Base-by-base conservation (phyloP, 2,888 invertebrate genomes). In the Parnassius mnemosyne region DNA sequence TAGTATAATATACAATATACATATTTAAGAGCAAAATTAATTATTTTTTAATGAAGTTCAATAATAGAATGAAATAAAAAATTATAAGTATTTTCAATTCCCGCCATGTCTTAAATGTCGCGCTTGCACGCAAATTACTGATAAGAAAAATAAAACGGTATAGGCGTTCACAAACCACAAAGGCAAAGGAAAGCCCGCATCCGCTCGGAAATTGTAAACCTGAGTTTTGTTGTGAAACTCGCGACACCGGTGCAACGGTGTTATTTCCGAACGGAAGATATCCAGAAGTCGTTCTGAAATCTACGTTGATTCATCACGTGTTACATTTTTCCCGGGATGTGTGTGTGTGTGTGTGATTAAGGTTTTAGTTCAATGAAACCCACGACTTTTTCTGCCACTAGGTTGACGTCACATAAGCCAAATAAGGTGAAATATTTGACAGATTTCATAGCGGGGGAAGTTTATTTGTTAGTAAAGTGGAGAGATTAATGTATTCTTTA, bases 261-360 rank as follows among this genome's bases (percentile, higher is more conserved):
- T 52, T 42, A 74, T 80, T 83, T 81, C 77, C 78, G 77, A 83
- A 79, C 84, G 81, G 81, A 83, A 77, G 74, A 75, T 73, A 69
- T 66, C 58, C 67, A 66, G 65, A 66, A 63, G 68, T 65, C 65
- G 61, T 58, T 64, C 58, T 51, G 59, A 63, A 51, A 64, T 53
- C 54, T 54, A 57, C 44, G 44, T 50, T 54, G 53, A 46, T 43
- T 53, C n/a, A 12, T 20, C 13, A 57, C 47, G 43, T 25, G 50
- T 60, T 44, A 51, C 25, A 11, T 54, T 54, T 50, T 61, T 16
- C 49, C 34, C 49, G 49, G 49, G 49, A 13, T 10, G 13, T 16
- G 16, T 16, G 16, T 16, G 16, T 16, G 16, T 16, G 16, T 16
- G 16, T 16, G 16, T 16, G 16, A 16, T 13, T n/a, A 49, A 3